Evolutionary conservation across 2,113 vertebrate species (phyloP).

Genomic region (Azemiops feae): DNA sequence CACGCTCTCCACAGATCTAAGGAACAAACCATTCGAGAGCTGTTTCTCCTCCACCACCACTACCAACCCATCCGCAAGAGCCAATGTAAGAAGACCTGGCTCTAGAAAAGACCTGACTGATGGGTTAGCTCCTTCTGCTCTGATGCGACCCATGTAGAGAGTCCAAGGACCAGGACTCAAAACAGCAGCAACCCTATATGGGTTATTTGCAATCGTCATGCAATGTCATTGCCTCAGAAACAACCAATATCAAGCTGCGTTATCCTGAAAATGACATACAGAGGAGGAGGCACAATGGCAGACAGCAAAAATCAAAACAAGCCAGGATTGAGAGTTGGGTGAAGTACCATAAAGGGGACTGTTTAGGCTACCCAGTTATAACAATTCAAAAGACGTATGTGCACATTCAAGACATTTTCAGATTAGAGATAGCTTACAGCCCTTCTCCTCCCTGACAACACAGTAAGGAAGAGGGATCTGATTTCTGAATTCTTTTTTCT

Average conservation of each 20-base stretch:
- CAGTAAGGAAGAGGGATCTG: background rate
- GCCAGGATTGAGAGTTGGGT: constrained; percentile 44
- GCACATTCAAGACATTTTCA: background rate
- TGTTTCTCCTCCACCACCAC: constrained; percentile 25
- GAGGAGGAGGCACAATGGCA: background rate
- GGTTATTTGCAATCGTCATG: background rate
- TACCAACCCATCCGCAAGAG: constrained; percentile 32
- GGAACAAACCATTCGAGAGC: constrained; percentile 22
- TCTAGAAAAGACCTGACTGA: background rate
- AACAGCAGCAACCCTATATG: background rate
- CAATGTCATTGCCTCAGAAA: constrained; percentile 6
- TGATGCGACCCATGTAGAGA: constrained; percentile 31
- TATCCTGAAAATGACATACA: constrained; percentile 14
- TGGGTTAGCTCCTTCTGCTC: background rate
- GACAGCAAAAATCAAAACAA: constrained; percentile 9
- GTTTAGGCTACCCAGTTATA: background rate
- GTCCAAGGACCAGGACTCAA: constrained; percentile 27
- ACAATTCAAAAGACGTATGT: background rate
- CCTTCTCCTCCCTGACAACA: background rate
- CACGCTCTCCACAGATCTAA: constrained; percentile 46
- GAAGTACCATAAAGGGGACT: constrained; percentile 27
- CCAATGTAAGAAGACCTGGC: constrained; percentile 42
- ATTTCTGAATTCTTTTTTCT: background rate
- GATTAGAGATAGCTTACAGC: background rate
- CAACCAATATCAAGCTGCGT: constrained; percentile 10